Conservation (phyloP, 2,888 invertebrate genomes). For the Metallyticus violacea region DNA sequence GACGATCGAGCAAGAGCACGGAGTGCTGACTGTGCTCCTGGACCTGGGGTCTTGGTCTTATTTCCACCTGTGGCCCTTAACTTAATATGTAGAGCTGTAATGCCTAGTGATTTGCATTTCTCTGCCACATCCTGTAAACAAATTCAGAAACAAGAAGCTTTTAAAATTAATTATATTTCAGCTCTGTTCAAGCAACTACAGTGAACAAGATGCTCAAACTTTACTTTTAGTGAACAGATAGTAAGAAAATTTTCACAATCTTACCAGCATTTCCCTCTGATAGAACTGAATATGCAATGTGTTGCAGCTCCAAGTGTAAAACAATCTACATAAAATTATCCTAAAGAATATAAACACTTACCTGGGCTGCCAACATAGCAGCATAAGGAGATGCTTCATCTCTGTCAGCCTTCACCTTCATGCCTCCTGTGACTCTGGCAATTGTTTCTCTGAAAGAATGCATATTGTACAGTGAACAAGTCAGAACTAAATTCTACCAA, state of each 20-base stretch:
- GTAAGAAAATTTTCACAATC: too few species aligned
- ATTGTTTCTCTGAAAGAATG: slow-evolving; percentile 70
- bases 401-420: slow-evolving; percentile 99
- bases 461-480: too few species aligned
- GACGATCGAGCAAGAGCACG: slow-evolving; percentile 97
- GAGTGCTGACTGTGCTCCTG: slow-evolving; percentile 97
- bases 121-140: slow-evolving; percentile 89
- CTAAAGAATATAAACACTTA: slow-evolving; percentile 47
- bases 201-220: too few species aligned
- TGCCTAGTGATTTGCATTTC: slow-evolving; percentile 94
- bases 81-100: slow-evolving; percentile 97
- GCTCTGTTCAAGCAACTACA: too few species aligned
- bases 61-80: slow-evolving; percentile 98
- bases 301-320: too few species aligned
- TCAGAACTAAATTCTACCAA: too few species aligned
- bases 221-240: too few species aligned
- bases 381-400: slow-evolving; percentile 99
- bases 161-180: too few species aligned
- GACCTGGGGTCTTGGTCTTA: slow-evolving; percentile 97
- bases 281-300: too few species aligned
- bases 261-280: too few species aligned
- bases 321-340: not conserved
- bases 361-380: slow-evolving; percentile 99
- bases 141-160: not conserved
- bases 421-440: slow-evolving; percentile 93